Conservation (phyloP, 2,888 invertebrate species). For the Macrostomum cliftonense region DNA sequence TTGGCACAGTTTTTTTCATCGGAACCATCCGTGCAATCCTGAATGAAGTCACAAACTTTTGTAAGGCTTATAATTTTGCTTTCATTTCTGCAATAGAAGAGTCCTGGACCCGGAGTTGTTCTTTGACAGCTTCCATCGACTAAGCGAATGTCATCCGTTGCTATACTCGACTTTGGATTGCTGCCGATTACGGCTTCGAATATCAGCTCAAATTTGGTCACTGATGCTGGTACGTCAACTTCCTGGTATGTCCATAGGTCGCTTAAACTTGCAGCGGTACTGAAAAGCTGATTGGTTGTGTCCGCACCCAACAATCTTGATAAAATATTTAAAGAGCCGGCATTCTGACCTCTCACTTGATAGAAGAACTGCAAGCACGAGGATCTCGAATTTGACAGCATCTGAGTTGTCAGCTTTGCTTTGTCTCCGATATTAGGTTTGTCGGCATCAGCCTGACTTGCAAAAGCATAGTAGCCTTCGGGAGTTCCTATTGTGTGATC, state of each 20-base stretch:
- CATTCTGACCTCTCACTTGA: too few relatives aligned
- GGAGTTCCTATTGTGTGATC: not conserved
- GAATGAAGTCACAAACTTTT: conserved; percentile 9
- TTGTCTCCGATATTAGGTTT: too few relatives aligned
- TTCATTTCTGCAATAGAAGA: conserved; percentile 10
- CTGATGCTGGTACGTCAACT: too few relatives aligned
- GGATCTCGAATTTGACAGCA: conserved; percentile 19
- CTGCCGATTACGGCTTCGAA: too few relatives aligned
- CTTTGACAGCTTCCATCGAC: conserved; percentile 7
- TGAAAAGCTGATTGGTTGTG: too few relatives aligned
- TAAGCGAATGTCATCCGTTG: conserved; percentile 8
- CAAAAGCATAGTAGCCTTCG: conserved; percentile 21
- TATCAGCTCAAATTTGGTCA: too few relatives aligned
- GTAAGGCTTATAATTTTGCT: conserved; percentile 1
- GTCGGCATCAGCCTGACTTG: conserved; percentile 12
- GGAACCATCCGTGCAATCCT: conserved; percentile 10
- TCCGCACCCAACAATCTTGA: too few relatives aligned
- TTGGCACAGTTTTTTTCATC: conserved; percentile 12
- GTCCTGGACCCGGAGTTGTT: not conserved
- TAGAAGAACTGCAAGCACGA: too few relatives aligned
- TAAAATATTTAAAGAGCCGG: too few relatives aligned
- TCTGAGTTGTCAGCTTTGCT: too few relatives aligned
- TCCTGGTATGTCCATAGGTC: too few relatives aligned
- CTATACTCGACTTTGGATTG: conserved; percentile 4
- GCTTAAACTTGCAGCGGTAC: too few relatives aligned